These are phyloP conservation scores for Ips typographus DNA, from an alignment of 1,140 invertebrate species.

Conservation along the genomic window DNA sequence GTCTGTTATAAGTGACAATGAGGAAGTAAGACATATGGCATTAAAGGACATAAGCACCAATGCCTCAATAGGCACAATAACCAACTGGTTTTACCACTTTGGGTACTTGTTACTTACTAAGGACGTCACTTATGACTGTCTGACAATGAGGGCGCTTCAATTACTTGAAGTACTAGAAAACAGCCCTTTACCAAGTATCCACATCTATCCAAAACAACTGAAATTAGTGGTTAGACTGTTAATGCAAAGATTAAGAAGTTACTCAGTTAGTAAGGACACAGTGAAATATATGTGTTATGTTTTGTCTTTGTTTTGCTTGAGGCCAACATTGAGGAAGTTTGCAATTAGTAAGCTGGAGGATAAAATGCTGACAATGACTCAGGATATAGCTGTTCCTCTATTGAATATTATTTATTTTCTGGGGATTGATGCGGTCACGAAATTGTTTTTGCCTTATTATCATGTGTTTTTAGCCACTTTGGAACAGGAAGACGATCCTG, in stretches of 20 bases:
- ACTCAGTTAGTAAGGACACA: slow-evolving; percentile 35
- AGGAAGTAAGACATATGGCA: slow-evolving; percentile 39
- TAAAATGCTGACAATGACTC: slow-evolving; percentile 37
- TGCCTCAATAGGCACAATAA: slow-evolving; percentile 45
- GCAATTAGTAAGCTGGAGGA: slow-evolving; percentile 43
- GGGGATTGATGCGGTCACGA: slow-evolving; percentile 42
- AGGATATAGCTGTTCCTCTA: slow-evolving; percentile 37
- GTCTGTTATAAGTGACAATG: slow-evolving; percentile 42
- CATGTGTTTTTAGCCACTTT: slow-evolving; percentile 34
- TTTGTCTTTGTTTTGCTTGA: slow-evolving; percentile 43
- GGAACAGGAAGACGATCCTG: slow-evolving; percentile 25
- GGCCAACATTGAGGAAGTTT: slow-evolving; percentile 41
- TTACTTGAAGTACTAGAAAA: slow-evolving; percentile 46
- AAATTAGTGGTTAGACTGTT: slow-evolving; percentile 46
- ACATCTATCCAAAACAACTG: slow-evolving; percentile 43
- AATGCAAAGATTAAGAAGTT: slow-evolving; percentile 43
- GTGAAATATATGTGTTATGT: slow-evolving; percentile 46
- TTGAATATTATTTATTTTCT: slow-evolving; percentile 42
- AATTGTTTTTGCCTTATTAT: slow-evolving; percentile 41
- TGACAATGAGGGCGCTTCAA: slow-evolving; percentile 44
- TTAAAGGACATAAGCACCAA: slow-evolving; percentile 46
- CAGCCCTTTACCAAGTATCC: slow-evolving; percentile 41
- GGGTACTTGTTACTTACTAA: slow-evolving; percentile 47
- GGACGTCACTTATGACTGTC: slow-evolving; percentile 46
- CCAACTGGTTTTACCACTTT: slow-evolving; percentile 50